These are phyloP conservation scores for Troides helena DNA, from an alignment of 2,888 invertebrate species.

Conservation along the genomic window DNA sequence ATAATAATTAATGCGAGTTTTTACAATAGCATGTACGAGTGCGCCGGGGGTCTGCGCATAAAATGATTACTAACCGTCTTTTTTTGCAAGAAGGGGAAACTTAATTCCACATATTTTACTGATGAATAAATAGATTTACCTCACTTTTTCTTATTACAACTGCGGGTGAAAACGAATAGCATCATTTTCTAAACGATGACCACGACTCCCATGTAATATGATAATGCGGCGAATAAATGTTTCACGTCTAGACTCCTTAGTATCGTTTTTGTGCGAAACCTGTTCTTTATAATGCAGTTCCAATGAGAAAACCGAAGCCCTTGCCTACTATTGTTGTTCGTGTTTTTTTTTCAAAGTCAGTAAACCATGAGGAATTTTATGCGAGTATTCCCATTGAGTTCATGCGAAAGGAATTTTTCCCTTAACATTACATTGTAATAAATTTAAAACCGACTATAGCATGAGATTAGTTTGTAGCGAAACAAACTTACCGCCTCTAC, in stretches of 20 bases:
- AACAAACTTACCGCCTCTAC: neutral
- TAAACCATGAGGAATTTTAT: conserved; percentile 35
- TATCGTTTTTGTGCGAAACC: conserved; percentile 72
- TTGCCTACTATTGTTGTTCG: conserved; percentile 47
- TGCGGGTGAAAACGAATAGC: conserved; percentile 71
- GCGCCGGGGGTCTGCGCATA: conserved; percentile 23
- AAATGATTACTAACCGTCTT: conserved; percentile 32
- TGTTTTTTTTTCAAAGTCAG: conserved; percentile 43
- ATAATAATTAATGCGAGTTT: conserved; percentile 26
- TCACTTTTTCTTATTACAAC: conserved; percentile 49
- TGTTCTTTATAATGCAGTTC: conserved; percentile 62
- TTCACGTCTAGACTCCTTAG: conserved; percentile 69
- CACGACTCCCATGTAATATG: conserved; percentile 78
- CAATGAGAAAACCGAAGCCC: conserved; percentile 56
- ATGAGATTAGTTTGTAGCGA: conserved; percentile 22
- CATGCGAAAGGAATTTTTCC: conserved; percentile 31
- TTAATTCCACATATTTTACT: conserved; percentile 24
- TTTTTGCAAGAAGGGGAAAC: conserved; percentile 20
- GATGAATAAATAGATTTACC: conserved; percentile 32
- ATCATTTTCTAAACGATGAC: conserved; percentile 76
- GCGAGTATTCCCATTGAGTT: conserved; percentile 33
- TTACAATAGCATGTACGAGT: conserved; percentile 22
- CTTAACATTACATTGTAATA: conserved; percentile 27
- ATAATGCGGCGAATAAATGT: conserved; percentile 77
- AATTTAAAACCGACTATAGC: conserved; percentile 24